Percentiles rank a stretch among this genome's conserved stretches.
Evolutionary conservation across 2,113 vertebrate species (phyloP).

Genomic region (Dasyprocta punctata): DNA sequence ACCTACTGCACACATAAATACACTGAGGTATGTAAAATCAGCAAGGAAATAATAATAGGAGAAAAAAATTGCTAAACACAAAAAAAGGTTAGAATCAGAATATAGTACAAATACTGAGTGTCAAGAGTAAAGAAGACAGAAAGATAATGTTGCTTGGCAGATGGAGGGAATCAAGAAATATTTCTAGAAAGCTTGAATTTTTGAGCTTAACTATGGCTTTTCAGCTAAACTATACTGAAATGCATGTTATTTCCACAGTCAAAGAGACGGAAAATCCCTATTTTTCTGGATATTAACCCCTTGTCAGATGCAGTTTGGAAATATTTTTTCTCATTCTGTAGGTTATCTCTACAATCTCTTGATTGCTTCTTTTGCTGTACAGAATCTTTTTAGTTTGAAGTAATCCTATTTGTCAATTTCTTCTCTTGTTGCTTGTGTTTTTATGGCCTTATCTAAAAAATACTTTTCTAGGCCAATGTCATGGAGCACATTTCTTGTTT

Average conservation of each 20-base stretch:
- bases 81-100: not conserved
- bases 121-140: not conserved
- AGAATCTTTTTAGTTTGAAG: not conserved
- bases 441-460: not conserved
- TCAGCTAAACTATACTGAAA: not conserved
- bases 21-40: not conserved
- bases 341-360: not conserved
- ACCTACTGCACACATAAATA: not conserved
- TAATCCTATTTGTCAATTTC: not conserved
- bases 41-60: not conserved
- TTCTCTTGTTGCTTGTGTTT: not conserved
- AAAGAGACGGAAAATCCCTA: not conserved
- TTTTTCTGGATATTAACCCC: not conserved
- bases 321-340: not conserved
- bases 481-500: not conserved
- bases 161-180: not conserved
- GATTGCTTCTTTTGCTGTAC: not conserved
- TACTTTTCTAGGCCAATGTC: not conserved
- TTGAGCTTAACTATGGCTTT: not conserved
- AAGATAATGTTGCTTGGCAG: not conserved
- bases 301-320: not conserved
- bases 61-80: not conserved
- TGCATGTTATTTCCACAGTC: not conserved
- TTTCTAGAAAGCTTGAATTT: slow-evolving; percentile 2
- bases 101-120: not conserved